Conservation (phyloP, 2,797 vertebrate genomes). For the Oceanodroma leucorhoa region DNA sequence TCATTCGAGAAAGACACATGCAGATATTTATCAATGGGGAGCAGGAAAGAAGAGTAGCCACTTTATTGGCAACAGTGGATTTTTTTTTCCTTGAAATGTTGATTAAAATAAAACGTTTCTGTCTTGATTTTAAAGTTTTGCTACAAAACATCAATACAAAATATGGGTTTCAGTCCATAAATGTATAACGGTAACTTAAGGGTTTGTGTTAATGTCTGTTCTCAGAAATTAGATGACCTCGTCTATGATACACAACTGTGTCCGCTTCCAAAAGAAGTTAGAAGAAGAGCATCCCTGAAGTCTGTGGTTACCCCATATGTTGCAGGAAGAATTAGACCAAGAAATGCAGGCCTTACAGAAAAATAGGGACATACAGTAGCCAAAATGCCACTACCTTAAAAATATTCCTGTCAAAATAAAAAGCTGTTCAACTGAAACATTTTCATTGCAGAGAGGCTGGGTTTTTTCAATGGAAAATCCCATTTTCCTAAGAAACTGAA, state of each 20-base stretch:
- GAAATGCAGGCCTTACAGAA: background rate
- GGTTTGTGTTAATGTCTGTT: background rate
- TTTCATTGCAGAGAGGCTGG: accelerated
- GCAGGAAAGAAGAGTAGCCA: background rate
- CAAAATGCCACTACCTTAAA: background rate
- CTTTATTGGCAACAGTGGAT: background rate
- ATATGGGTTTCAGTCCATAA: background rate
- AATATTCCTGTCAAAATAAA: background rate
- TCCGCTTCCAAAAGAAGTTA: background rate
- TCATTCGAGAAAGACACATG: background rate
- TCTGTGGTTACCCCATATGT: background rate
- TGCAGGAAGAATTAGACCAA: background rate
- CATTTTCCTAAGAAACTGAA: background rate
- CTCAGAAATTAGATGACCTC: background rate
- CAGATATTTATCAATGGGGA: background rate
- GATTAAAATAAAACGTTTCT: background rate
- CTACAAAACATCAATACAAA: background rate
- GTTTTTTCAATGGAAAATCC: background rate
- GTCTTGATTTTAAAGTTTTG: background rate
- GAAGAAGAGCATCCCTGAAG: background rate
- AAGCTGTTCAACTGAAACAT: background rate
- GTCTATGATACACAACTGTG: background rate
- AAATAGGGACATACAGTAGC: background rate
- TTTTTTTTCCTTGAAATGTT: background rate
- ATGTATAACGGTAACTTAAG: background rate